Conservation (phyloP, 64 coral and sea anemone species). For the Stylophora pistillata region DNA sequence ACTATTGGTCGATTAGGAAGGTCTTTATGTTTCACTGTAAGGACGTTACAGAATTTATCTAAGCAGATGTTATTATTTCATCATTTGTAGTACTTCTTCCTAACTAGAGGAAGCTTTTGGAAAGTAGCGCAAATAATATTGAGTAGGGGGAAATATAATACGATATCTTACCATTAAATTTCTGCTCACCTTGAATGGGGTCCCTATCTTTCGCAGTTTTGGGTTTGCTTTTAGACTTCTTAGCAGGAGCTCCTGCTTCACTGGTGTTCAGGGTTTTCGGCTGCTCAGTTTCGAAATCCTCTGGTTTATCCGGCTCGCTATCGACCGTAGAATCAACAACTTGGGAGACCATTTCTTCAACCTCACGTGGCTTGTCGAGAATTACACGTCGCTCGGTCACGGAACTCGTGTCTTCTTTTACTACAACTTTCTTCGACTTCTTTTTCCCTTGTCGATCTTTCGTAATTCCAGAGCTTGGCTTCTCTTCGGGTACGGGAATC, state of each 20-base stretch:
- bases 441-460: slow-evolving; percentile 44
- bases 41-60: not conserved
- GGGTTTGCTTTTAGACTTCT: slow-evolving; percentile 48
- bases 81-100: not conserved
- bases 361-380: slow-evolving; percentile 50
- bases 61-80: not conserved
- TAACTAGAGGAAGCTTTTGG: not conserved
- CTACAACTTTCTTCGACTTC: slow-evolving; percentile 41
- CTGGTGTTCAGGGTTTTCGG: slow-evolving; percentile 13
- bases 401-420: slow-evolving; percentile 17
- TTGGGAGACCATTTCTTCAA: slow-evolving; percentile 10
- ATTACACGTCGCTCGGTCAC: not conserved
- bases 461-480: slow-evolving; percentile 22
- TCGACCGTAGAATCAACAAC: slow-evolving; percentile 1
- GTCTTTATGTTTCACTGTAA: not conserved
- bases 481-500: not conserved
- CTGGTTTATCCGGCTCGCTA: not conserved
- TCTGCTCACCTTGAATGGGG: slow-evolving; percentile 4
- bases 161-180: not conserved
- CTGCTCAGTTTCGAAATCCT: slow-evolving; percentile 17
- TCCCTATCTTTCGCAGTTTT: slow-evolving; percentile 41
- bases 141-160: not conserved
- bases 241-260: slow-evolving; percentile 1
- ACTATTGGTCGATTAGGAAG: not conserved
- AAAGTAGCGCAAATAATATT: not conserved